Percentiles rank a stretch among this genome's conserved stretches.
Conservation (phyloP, 2,113 vertebrate genomes). For the Furnarius figulus region DNA sequence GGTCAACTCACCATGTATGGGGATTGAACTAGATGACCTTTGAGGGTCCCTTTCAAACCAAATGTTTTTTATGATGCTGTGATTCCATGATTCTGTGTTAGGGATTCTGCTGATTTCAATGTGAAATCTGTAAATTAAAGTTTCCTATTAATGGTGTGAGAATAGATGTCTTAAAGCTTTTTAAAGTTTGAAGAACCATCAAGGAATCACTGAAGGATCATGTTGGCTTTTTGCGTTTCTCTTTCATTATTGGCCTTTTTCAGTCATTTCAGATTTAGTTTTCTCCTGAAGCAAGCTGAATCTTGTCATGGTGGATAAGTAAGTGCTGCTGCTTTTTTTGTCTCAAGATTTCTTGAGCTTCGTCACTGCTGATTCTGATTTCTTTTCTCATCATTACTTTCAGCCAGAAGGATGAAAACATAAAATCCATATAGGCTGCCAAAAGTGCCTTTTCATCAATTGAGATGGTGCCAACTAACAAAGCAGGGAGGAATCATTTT, state of each 20-base stretch:
- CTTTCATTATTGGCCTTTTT: neutral
- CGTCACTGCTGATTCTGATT: neutral
- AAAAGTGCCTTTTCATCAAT: neutral
- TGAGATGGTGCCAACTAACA: neutral
- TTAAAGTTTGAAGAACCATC: neutral
- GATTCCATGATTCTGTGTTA: neutral
- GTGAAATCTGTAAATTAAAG: neutral
- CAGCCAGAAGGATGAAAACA: neutral
- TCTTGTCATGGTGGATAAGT: neutral
- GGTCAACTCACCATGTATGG: neutral
- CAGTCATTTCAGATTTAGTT: neutral
- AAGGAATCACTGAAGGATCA: neutral
- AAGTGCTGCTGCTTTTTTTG: neutral
- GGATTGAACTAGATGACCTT: neutral
- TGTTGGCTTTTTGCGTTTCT: neutral
- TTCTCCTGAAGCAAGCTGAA: neutral
- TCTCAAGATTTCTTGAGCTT: neutral
- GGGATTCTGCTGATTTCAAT: neutral
- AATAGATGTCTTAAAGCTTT: neutral
- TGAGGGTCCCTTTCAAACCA: neutral
- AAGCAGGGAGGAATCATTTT: neutral
- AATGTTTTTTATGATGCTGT: neutral
- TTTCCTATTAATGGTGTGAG: neutral
- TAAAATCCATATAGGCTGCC: neutral
- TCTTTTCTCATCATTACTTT: neutral